Base-by-base conservation (phyloP, 1,140 invertebrate species). In the Saccostrea cuccullata region DNA sequence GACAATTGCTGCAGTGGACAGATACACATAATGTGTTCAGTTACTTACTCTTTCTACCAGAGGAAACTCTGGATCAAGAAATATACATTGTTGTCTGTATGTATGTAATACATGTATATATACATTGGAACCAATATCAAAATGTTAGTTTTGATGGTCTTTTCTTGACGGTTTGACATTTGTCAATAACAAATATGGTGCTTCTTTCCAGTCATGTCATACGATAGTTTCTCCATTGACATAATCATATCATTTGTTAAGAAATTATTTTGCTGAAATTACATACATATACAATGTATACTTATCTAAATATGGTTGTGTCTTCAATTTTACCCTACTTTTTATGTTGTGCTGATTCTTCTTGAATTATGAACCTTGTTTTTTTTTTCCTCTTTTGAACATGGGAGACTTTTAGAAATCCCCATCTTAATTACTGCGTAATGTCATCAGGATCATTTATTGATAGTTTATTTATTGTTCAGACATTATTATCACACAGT, bases 1-100 rank as follows among this genome's bases (percentile, higher is more conserved):
- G 58, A 20, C n/a, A 26, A 77, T 12, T 77, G 60, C 20, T 67
- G 23, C 70, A 77, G 70, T 30, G 70, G 70, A 77, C 70, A 77
- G 70, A 77, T 77, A 77, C 70, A 77, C 70, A 77, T 77, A 26
- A 36, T 77, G 70, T 77, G 70, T 77, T 77, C 70, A 77, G 70
- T 30, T 77, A 30, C 70, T 36, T 77, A 77, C 70, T 77, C 70
- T 77, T 15, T 26, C 5, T 77, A 77, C 70, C 70, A 36, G 70
- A 77, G 26, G 23, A 77, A 77, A 26, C 13, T 77, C 70, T 77
- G 70, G 70, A 40, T 26, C 23, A 77, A 26, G 15, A 77, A 30
- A 77, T 26, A 77, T 77, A 77, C 30, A 77, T 30, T 26, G 26
- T 30, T 77, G 70, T 77, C 26, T 77, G 70, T 77, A 77, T 30